Evolutionary conservation across 2,888 invertebrate genomes (phyloP).

Genomic region (Aricia artaxerxes): DNA sequence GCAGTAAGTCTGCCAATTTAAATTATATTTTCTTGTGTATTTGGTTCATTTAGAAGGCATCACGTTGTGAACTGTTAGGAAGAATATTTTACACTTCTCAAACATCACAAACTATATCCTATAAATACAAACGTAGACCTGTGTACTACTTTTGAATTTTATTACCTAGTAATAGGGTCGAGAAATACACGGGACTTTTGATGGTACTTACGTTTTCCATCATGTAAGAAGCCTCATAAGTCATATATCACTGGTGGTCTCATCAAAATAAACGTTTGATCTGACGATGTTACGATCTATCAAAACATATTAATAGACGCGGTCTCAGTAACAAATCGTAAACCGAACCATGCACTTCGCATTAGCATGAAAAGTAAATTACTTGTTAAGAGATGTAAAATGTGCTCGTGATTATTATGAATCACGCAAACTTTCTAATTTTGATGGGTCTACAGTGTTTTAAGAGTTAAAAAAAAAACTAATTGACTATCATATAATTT

Average conservation of each 20-base stretch:
- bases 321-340: constrained; percentile 34
- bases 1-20: too few species aligned
- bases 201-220: too few species aligned
- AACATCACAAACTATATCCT: too few species aligned
- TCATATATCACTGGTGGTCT: neutral
- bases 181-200: too few species aligned
- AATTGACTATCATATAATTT: constrained; percentile 17
- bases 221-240: neutral
- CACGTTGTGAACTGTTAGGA: too few species aligned
- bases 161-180: too few species aligned
- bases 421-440: constrained; percentile 71
- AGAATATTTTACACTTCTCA: too few species aligned
- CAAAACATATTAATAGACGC: neutral
- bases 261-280: neutral
- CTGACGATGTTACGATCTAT: neutral
- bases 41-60: too few species aligned
- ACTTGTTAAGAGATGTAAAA: constrained; percentile 56
- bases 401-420: constrained; percentile 61
- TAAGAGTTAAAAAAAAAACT: constrained; percentile 50
- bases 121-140: too few species aligned
- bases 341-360: constrained; percentile 34
- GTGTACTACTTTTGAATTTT: too few species aligned
- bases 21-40: too few species aligned
- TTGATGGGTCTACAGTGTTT: constrained; percentile 65
- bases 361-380: constrained; percentile 46